Evolutionary conservation across 2,888 invertebrate species (phyloP), one percentile per base, ranked within the genome.

Genomic region (Metallyticus violacea): DNA sequence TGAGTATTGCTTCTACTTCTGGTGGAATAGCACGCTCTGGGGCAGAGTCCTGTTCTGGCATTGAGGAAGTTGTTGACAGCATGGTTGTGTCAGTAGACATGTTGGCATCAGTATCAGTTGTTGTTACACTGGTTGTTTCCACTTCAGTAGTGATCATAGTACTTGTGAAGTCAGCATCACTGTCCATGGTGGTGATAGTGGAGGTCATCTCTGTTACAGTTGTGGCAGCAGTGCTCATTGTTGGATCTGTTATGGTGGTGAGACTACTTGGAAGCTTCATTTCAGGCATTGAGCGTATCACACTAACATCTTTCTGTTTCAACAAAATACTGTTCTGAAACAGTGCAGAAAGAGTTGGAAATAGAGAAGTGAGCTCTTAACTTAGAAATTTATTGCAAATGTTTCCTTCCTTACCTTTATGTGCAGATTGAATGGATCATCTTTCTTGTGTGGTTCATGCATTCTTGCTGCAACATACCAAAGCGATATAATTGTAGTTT

Each of bases 1-100:
- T 94, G 86, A 93, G 89, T 84, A 92, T 92, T 89, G 91, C 94
- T 92, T 90, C 93, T 86, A 91, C 92, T 88, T 91, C 93, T 89
- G 89, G 91, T 85, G 91, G 92, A 88, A 90, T 84, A 25, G 86
- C 76, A 15, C 86, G 77, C n/a, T 78, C 76, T n/a, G 86, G 84
- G 3, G 40, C 25, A 40, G 77, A 28, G 0, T 27, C 77, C 76
- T 62, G 76, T 78, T 28, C 79, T 29, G 79, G 28, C 79, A 25
- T 5, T 25, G 22, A 26, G 2, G 62, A 5, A 78, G 28, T 85
- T 29, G 30, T 7, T 26, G 30, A 5, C 30, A 29, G 9, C n/a
- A 29, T 26, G 85, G 30, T 62, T 7, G 85, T 78, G 9, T 40
- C 79, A 40, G 82, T 82, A 76, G 26, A 26, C 81, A 88, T 82